These are phyloP conservation scores for Drosophila arizonae DNA, from an alignment of 1,140 invertebrate species.

Conservation along the genomic window DNA sequence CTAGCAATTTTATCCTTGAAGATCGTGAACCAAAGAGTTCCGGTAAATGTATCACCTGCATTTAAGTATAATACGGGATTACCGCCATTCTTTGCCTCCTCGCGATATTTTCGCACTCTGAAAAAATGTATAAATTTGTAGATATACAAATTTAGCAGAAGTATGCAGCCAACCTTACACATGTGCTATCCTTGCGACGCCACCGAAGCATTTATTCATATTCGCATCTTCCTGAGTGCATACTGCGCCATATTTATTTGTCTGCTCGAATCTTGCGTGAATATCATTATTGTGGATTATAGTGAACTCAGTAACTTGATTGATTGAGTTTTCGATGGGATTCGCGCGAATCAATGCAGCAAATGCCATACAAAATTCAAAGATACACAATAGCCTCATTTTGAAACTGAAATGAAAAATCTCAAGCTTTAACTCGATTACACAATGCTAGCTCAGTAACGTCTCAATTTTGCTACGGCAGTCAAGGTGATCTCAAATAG, in stretches of 20 bases:
- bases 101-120: slow-evolving; percentile 85
- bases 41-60: slow-evolving; percentile 95
- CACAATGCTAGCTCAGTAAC: no score
- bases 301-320: slow-evolving; percentile 84
- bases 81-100: slow-evolving; percentile 83
- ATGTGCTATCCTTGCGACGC: slow-evolving; percentile 89
- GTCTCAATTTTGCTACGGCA: no score
- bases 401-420: neutral
- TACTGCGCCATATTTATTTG: slow-evolving; percentile 86
- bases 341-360: slow-evolving; percentile 12
- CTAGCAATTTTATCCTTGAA: slow-evolving; percentile 90
- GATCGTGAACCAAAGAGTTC: slow-evolving; percentile 91
- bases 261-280: slow-evolving; percentile 93
- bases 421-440: no score
- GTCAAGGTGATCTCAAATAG: no score
- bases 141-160: neutral
- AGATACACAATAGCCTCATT: neutral
- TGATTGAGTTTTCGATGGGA: slow-evolving; percentile 47
- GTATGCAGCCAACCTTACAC: slow-evolving; percentile 81
- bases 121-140: neutral
- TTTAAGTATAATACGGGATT: slow-evolving; percentile 89
- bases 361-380: neutral
- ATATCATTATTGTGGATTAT: slow-evolving; percentile 96
- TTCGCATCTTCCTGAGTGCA: slow-evolving; percentile 85
- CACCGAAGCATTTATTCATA: slow-evolving; percentile 89